phyloP scores from a whole-genome alignment of 2,888 invertebrate species.

The Lasioglossum marginatum region DNA sequence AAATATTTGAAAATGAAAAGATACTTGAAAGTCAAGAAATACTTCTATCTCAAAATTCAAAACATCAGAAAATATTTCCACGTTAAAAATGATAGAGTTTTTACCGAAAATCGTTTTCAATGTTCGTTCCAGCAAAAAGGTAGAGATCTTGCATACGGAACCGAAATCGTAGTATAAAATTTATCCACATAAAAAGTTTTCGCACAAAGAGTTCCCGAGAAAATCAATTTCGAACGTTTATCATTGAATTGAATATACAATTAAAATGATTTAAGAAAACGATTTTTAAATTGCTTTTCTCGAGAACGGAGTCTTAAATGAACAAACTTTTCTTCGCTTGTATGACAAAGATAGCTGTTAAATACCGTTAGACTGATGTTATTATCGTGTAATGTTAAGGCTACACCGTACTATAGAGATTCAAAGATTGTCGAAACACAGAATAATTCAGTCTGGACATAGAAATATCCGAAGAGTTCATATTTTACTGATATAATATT shows the following conservation, averaged over 20 bases:
- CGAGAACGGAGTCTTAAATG: not conserved
- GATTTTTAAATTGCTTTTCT: not conserved
- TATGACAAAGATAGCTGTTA: slow-evolving; percentile 3
- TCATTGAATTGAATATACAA: not conserved
- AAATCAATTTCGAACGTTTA: not conserved
- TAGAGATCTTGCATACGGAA: not conserved
- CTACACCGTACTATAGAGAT: slow-evolving; percentile 4
- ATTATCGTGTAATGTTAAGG: slow-evolving; percentile 12
- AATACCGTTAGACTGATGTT: slow-evolving; percentile 11
- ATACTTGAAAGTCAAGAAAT: not conserved
- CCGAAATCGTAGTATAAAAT: slow-evolving; percentile 4
- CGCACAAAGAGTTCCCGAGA: slow-evolving; percentile 1
- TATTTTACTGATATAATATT: slow-evolving; percentile 7
- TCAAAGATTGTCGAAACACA: slow-evolving; percentile 7
- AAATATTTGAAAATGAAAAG: not conserved
- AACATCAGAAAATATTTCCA: not conserved
- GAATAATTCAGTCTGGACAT: slow-evolving; percentile 3
- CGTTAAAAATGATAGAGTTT: not conserved
- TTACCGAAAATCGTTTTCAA: not conserved
- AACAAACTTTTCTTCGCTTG: slow-evolving; percentile 9
- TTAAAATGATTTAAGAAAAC: not conserved
- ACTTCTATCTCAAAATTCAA: not conserved
- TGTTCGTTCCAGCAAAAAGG: not conserved
- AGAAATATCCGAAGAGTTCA: not conserved
- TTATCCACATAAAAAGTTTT: slow-evolving; percentile 3